A percentile compares a stretch with the other conserved stretches of the same genome.
These are phyloP conservation scores for Magallana angulata DNA, from an alignment of 1,140 invertebrate species.

Conservation along the genomic window DNA sequence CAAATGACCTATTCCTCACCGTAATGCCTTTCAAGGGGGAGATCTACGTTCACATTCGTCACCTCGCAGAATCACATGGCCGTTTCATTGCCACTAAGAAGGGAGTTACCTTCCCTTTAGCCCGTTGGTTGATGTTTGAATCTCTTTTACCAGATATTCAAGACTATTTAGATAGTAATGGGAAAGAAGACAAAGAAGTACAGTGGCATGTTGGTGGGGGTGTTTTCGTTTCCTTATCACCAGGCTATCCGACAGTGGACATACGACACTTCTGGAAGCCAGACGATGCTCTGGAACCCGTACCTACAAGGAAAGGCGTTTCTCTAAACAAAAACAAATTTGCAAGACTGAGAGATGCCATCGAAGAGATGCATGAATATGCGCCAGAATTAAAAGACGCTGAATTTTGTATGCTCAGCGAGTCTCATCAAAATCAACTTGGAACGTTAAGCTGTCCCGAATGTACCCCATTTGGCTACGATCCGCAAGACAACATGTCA, in stretches of 20 bases:
- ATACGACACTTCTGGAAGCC: constrained; percentile 50
- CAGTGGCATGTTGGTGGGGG: constrained; percentile 40
- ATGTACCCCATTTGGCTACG: constrained; percentile 41
- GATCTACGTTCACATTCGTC: constrained; percentile 36
- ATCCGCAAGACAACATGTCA: constrained; percentile 22
- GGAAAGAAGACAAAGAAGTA: background rate
- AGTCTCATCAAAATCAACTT: constrained; percentile 36
- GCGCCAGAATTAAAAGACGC: constrained; percentile 40
- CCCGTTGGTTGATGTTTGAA: constrained; percentile 34
- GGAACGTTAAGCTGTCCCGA: constrained; percentile 38
- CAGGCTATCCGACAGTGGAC: constrained; percentile 35
- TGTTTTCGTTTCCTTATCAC: constrained; percentile 33
- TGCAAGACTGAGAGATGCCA: background rate
- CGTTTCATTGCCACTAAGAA: constrained; percentile 34
- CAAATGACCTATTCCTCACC: constrained; percentile 7
- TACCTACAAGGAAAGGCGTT: constrained; percentile 44
- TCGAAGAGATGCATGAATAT: constrained; percentile 43
- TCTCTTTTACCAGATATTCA: constrained; percentile 29
- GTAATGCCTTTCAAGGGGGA: constrained; percentile 14
- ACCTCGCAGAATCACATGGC: background rate
- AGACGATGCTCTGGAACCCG: background rate
- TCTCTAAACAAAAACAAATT: constrained; percentile 41
- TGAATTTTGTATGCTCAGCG: constrained; percentile 3
- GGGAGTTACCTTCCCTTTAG: constrained; percentile 28
- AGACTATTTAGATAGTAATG: background rate